A percentile compares a stretch with the other conserved stretches of the same genome.
Conservation (phyloP, 2,113 vertebrate genomes). For the Australoheros scitulus region DNA sequence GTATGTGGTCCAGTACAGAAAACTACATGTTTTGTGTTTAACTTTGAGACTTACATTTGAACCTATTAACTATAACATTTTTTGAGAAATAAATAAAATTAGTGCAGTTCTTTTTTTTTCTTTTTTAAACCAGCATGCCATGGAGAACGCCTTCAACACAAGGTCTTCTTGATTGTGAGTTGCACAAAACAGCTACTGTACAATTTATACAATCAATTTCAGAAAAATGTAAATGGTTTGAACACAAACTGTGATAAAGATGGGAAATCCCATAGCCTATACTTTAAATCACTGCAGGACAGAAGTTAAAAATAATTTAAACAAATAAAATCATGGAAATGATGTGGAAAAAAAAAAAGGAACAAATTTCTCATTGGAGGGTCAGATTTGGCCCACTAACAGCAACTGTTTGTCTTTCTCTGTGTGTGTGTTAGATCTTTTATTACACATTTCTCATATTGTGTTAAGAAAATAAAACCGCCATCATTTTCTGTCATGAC, state of each 20-base stretch:
- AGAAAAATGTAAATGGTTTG: background rate
- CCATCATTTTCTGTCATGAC: background rate
- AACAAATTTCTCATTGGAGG: background rate
- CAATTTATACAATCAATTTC: no score
- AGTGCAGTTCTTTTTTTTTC: background rate
- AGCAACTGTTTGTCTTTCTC: background rate
- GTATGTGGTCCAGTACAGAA: background rate
- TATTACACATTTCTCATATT: background rate
- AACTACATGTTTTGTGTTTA: background rate
- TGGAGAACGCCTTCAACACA: background rate
- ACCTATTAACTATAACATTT: background rate
- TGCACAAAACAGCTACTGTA: background rate
- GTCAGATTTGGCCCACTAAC: background rate
- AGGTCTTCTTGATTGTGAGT: background rate
- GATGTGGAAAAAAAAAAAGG: background rate
- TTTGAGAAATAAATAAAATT: background rate
- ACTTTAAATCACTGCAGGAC: accelerated
- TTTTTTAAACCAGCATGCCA: background rate
- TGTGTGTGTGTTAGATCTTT: background rate
- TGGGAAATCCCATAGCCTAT: background rate
- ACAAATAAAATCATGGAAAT: background rate
- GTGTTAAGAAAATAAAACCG: background rate
- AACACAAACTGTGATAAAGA: background rate
- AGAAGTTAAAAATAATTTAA: accelerated
- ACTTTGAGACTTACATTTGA: background rate